A percentile compares a stretch with the other conserved stretches of the same genome.
Conservation (phyloP, 1,140 invertebrate genomes). For the Apis mellifera region Amel_HAv3.1 CM009931.2:21901501-21902000, state of each 20-base stretch:
- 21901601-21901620: slow-evolving; percentile 36
- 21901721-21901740: neutral
- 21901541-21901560: slow-evolving; percentile 18
- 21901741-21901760: neutral
- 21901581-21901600: slow-evolving; percentile 45
- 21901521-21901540: slow-evolving; percentile 55
- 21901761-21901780: neutral
- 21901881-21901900: neutral
- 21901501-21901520: slow-evolving; percentile 45
- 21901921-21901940: slow-evolving; percentile 2
- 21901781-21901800: too few species aligned
- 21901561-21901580: too few species aligned
- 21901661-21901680: slow-evolving; percentile 45
- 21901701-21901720: slow-evolving; percentile 6
- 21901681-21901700: slow-evolving; percentile 53
- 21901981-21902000: neutral
- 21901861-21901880: too few species aligned
- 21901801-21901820: too few species aligned
- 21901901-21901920: neutral
- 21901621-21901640: slow-evolving; percentile 43
- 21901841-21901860: neutral
- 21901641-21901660: slow-evolving; percentile 44
- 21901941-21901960: neutral
- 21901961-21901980: neutral
- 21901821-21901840: too few species aligned